phyloP scores from a whole-genome alignment of 2,797 vertebrate genomes.

The Trachurus trachurus region DNA sequence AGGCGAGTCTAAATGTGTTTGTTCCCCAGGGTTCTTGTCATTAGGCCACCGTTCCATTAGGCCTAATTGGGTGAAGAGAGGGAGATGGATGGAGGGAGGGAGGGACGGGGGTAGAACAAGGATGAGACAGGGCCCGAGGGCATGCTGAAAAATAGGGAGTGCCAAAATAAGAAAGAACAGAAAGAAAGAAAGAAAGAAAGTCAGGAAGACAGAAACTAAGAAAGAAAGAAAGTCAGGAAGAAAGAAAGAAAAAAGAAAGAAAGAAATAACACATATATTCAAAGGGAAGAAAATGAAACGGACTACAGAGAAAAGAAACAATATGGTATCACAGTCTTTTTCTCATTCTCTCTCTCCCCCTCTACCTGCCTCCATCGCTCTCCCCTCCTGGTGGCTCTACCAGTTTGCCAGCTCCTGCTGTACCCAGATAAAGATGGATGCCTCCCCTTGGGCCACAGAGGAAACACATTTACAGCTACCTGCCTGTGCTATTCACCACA shows the following conservation, averaged over 20 bases:
- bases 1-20: slow-evolving; percentile 80
- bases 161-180: slow-evolving; percentile 12
- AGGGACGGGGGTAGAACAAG: slow-evolving; percentile 31
- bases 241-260: background rate
- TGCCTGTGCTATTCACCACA: slow-evolving; percentile 43
- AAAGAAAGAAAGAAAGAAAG: background rate
- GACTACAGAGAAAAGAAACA: background rate
- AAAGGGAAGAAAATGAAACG: background rate
- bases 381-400: slow-evolving; percentile 23
- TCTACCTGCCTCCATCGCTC: slow-evolving; percentile 9
- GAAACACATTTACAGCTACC: slow-evolving; percentile 64
- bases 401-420: slow-evolving; percentile 57
- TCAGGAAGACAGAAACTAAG: too few species aligned
- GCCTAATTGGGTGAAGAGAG: slow-evolving; percentile 80
- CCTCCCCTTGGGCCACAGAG: slow-evolving; percentile 38
- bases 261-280: too few species aligned
- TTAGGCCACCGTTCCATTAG: slow-evolving; percentile 81
- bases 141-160: slow-evolving; percentile 32
- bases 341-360: background rate
- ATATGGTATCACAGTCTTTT: background rate
- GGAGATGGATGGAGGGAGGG: slow-evolving; percentile 46
- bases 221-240: background rate
- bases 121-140: slow-evolving; percentile 54
- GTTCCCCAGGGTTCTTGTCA: slow-evolving; percentile 76
- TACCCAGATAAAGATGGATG: slow-evolving; percentile 67